Percentiles rank a stretch among this genome's conserved stretches.
Evolutionary conservation across 2,113 vertebrate species (phyloP).

Genomic region (Chiloscyllium plagiosum): DNA sequence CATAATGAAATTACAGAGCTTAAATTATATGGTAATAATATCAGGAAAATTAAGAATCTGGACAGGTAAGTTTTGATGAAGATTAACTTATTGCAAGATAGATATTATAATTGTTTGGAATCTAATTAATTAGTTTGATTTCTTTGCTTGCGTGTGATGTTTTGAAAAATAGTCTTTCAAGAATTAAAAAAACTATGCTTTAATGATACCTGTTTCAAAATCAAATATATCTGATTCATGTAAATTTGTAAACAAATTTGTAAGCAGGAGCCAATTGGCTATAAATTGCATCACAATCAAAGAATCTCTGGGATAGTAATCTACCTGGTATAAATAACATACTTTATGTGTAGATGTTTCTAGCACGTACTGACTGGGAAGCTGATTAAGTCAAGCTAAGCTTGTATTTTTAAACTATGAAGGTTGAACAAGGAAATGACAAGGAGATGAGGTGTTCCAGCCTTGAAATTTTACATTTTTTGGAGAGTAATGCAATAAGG

Average conservation of each 20-base stretch:
- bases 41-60: constrained; percentile 28
- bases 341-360: not conserved
- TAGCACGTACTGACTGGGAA: not conserved
- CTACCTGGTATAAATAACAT: not conserved
- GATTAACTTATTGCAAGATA: not conserved
- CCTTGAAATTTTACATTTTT: not conserved
- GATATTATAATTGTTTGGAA: not conserved
- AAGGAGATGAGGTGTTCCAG: not conserved
- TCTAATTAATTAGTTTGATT: not conserved
- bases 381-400: not conserved
- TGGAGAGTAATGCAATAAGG: not conserved
- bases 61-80: not conserved
- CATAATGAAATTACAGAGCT: constrained; percentile 19
- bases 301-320: not conserved
- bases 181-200: not conserved
- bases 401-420: not conserved
- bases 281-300: not conserved
- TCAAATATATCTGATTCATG: not conserved
- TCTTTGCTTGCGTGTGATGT: not conserved
- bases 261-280: not conserved
- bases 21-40: constrained; percentile 29
- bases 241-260: not conserved
- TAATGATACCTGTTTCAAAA: not conserved
- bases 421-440: not conserved
- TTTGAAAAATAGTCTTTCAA: not conserved